Percentiles rank a stretch among this genome's conserved stretches.
Evolutionary conservation across 1,140 invertebrate species (phyloP).

Genomic region (Drosophila pallidifrons): DNA sequence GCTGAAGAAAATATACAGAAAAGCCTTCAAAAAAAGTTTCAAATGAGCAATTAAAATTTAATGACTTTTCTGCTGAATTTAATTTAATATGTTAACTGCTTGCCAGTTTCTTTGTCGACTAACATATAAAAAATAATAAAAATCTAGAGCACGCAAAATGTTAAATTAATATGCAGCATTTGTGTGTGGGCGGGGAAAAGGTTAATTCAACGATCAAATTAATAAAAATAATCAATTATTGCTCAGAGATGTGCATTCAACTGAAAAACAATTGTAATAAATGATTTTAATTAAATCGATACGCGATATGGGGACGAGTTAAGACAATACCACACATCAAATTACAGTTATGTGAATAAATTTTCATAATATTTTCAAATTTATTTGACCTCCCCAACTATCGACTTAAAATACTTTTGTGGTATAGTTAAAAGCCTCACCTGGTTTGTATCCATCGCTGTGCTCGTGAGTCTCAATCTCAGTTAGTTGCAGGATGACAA

Average conservation of each 20-base stretch:
- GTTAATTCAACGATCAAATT: conserved; percentile 20
- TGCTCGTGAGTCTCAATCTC: conserved; percentile 68
- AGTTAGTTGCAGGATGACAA: conserved; percentile 50
- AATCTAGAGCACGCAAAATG: not conserved
- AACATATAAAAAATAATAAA: conserved; percentile 9
- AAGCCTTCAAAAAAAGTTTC: conserved; percentile 43
- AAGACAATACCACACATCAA: not conserved
- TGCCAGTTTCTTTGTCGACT: not conserved
- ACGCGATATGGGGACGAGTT: not conserved
- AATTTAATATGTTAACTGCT: conserved; percentile 59
- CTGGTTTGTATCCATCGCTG: conserved; percentile 78
- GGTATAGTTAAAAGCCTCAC: conserved; percentile 44
- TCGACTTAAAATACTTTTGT: not conserved
- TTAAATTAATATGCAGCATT: conserved; percentile 14
- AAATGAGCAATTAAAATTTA: conserved; percentile 71
- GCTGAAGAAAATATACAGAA: conserved; percentile 5
- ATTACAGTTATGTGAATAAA: too few relatives aligned
- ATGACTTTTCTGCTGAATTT: conserved; percentile 61
- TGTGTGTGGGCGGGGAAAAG: not conserved
- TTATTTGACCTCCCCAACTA: not conserved
- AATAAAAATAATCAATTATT: conserved; percentile 24
- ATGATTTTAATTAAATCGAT: conserved; percentile 41
- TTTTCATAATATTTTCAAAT: too few relatives aligned
- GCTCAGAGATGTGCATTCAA: conserved; percentile 5
- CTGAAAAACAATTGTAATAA: conserved; percentile 29